Evolutionary conservation across 1,140 invertebrate genomes (phyloP).

Genomic region (Galleria mellonella): DNA sequence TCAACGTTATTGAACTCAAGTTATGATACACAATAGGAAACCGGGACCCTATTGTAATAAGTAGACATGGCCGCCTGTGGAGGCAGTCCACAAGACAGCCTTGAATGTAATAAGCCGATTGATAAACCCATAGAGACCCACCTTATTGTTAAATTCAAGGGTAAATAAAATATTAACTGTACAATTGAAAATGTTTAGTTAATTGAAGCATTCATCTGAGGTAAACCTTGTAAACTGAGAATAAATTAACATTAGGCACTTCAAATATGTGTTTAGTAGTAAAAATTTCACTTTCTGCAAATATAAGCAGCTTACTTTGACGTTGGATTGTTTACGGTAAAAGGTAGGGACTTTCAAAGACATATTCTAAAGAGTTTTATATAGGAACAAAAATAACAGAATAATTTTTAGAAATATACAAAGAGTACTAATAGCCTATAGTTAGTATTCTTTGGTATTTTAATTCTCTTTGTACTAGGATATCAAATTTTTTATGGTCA

Average conservation of each 20-base stretch:
- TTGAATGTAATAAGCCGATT: conserved; percentile 1
- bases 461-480: no score
- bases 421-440: no score
- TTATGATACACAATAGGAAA: no score
- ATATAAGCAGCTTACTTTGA: conserved; percentile 19
- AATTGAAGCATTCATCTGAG: no score
- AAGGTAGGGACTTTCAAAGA: not conserved
- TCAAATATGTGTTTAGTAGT: conserved; percentile 34
- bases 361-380: not conserved
- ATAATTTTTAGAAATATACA: no score
- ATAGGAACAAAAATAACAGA: not conserved
- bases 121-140: not conserved
- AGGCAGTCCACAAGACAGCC: conserved; percentile 1
- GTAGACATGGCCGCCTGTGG: not conserved
- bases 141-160: not conserved
- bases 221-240: no score
- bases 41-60: not conserved
- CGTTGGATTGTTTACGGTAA: conserved; percentile 7
- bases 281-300: conserved; percentile 56
- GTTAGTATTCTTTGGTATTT: no score
- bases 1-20: no score
- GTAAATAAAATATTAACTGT: not conserved
- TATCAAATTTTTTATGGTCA: no score
- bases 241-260: no score
- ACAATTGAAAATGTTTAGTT: no score